A percentile compares a stretch with the other conserved stretches of the same genome.
Evolutionary conservation across 2,888 invertebrate genomes (phyloP).

Genomic region (Oscheius onirici): DNA sequence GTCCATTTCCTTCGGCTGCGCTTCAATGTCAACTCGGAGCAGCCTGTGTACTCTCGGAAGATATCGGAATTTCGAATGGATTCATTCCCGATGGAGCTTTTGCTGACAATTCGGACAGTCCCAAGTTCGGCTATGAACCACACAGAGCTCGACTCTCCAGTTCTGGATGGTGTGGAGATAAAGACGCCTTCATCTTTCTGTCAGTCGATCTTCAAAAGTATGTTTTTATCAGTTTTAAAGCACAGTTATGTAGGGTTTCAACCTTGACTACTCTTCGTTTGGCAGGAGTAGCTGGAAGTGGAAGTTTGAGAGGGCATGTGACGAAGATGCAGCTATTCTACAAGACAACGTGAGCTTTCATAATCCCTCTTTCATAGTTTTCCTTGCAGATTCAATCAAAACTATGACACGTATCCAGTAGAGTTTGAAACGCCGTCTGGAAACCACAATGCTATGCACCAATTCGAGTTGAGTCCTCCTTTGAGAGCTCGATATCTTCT

Average conservation of each 20-base stretch:
- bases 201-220: constrained; percentile 89
- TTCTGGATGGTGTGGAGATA: constrained; percentile 78
- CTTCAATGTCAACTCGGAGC: constrained; percentile 78
- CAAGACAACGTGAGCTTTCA: constrained; percentile 79
- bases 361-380: no score
- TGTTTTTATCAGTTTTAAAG: not conserved
- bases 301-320: constrained; percentile 80
- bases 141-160: constrained; percentile 69
- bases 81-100: constrained; percentile 92
- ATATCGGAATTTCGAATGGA: constrained; percentile 89
- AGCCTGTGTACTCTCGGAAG: constrained; percentile 90
- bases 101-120: constrained; percentile 80
- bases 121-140: constrained; percentile 76
- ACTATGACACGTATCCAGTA: constrained; percentile 95
- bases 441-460: constrained; percentile 93
- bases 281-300: constrained; percentile 69
- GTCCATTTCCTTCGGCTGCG: constrained; percentile 63
- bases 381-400: constrained; percentile 84
- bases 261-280: constrained; percentile 75
- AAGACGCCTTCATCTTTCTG: constrained; percentile 91
- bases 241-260: constrained; percentile 76
- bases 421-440: constrained; percentile 76
- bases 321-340: constrained; percentile 96
- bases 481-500: constrained; percentile 93
- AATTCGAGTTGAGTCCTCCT: constrained; percentile 92